These are phyloP conservation scores for Cyanoderma ruficeps DNA, from an alignment of 2,113 vertebrate genomes.

Conservation along the genomic window DNA sequence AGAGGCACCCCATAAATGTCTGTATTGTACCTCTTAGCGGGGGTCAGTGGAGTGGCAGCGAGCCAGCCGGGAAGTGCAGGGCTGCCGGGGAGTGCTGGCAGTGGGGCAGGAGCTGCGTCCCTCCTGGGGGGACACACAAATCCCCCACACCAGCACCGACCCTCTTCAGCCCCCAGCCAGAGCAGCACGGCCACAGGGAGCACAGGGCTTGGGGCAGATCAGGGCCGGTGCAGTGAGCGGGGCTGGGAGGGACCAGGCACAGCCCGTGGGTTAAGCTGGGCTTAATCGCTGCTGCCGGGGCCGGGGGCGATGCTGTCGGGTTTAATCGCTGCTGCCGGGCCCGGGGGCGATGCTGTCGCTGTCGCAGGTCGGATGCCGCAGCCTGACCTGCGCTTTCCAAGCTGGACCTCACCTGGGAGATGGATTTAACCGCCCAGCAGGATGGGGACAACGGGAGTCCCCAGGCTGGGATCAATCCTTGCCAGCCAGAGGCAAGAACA, in stretches of 20 bases:
- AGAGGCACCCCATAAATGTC: neutral
- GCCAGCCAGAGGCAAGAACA: rapidly evolving
- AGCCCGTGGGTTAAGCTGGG: neutral
- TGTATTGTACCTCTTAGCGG: rapidly evolving
- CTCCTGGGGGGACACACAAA: neutral
- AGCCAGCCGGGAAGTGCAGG: neutral
- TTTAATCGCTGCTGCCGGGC: too few species aligned
- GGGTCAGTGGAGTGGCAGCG: rapidly evolving
- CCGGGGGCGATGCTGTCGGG: too few species aligned
- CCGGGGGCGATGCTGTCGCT: neutral
- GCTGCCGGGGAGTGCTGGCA: neutral
- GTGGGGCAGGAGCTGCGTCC: neutral
- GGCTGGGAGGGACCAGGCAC: neutral
- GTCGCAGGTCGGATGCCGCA: neutral
- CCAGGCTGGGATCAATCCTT: neutral
- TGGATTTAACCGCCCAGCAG: neutral
- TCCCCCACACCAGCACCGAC: rapidly evolving
- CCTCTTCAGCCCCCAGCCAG: neutral
- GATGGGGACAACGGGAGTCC: neutral
- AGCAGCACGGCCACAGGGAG: rapidly evolving
- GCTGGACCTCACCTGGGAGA: neutral
- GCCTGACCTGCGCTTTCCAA: neutral
- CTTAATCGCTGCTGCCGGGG: neutral
- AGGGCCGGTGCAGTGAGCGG: rapidly evolving
- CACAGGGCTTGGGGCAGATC: neutral